Percentiles rank a stretch among this genome's conserved stretches.
Conservation (phyloP, 2,113 vertebrate species). For the Prietella phreatophila region DNA sequence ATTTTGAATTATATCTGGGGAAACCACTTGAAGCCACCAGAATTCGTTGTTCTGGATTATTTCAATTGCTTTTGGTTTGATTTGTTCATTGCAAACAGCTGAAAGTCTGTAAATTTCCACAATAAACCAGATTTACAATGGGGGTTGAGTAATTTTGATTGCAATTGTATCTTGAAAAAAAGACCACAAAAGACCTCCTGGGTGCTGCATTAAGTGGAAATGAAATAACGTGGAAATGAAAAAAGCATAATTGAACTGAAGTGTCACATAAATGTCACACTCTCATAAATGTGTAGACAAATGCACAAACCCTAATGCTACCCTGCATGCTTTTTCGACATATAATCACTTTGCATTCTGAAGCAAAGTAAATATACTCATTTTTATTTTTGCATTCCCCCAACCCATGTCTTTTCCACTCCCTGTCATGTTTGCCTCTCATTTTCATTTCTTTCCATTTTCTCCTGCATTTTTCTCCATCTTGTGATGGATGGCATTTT, state of each 20-base stretch:
- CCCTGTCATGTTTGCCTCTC: not conserved
- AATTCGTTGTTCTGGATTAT: too few relatives aligned
- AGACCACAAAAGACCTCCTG: not conserved
- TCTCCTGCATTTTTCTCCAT: not conserved
- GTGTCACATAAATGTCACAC: not conserved
- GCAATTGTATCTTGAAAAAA: not conserved
- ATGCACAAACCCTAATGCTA: too few relatives aligned
- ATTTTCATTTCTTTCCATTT: not conserved
- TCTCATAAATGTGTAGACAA: not conserved
- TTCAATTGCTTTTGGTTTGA: too few relatives aligned
- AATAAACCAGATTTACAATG: too few relatives aligned
- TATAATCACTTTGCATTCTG: not conserved
- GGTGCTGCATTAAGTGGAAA: not conserved
- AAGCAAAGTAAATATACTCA: not conserved
- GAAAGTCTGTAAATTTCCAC: too few relatives aligned
- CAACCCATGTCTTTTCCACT: not conserved
- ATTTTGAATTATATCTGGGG: too few relatives aligned
- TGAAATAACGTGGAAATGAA: not conserved
- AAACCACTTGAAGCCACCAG: too few relatives aligned
- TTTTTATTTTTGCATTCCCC: not conserved
- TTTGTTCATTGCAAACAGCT: too few relatives aligned
- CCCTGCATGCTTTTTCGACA: not conserved
- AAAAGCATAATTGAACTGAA: slow-evolving; percentile 27
- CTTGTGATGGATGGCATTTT: slow-evolving; percentile 1
- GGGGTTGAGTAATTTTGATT: too few relatives aligned